Evolutionary conservation across 2,113 vertebrate species (phyloP).

Genomic region (Agelaius tricolor): DNA sequence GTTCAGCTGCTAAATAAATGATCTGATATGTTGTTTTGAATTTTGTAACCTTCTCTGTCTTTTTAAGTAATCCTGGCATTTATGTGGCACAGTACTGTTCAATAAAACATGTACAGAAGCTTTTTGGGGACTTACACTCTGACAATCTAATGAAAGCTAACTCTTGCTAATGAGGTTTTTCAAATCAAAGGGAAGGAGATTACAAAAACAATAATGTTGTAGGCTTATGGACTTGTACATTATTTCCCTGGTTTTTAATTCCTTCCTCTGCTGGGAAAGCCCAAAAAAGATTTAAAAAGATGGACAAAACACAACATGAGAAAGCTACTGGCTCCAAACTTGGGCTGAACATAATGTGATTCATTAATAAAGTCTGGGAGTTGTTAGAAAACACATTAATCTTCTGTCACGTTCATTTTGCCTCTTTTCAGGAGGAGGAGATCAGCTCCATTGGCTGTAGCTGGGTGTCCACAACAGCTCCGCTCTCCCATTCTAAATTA

Average conservation of each 20-base stretch:
- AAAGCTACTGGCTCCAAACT: constrained; percentile 14
- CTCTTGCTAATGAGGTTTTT: constrained; percentile 25
- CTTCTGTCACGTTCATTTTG: neutral
- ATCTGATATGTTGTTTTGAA: neutral
- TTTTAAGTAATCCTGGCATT: neutral
- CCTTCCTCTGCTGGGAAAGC: neutral
- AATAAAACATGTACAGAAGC: neutral
- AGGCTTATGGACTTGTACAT: neutral
- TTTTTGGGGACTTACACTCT: neutral
- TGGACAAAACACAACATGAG: neutral
- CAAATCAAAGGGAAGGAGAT: neutral
- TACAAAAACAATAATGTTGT: neutral
- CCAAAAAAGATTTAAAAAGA: constrained; percentile 1
- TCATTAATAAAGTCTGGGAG: constrained; percentile 19
- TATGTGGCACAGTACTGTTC: neutral
- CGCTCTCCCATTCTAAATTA: neutral
- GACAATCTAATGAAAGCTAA: neutral
- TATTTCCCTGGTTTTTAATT: neutral
- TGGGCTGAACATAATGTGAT: neutral
- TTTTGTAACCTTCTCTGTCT: neutral
- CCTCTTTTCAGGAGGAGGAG: constrained; percentile 1
- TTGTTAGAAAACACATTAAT: constrained; percentile 41
- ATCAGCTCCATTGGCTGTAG: neutral
- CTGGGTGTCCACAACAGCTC: neutral
- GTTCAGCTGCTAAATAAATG: neutral